phyloP scores from a whole-genome alignment of 2,113 vertebrate genomes.

The Felis catus region F.catus_Fca126_mat1.0 CM031425.1:49226001-49226500 shows the following conservation, averaged over 20 bases:
- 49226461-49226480: neutral
- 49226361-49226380: neutral
- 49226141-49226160: neutral
- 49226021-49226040: slow-evolving; percentile 10
- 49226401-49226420: neutral
- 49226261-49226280: neutral
- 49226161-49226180: neutral
- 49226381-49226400: neutral
- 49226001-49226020: neutral
- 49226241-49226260: neutral
- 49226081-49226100: neutral
- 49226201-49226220: neutral
- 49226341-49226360: neutral
- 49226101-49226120: neutral
- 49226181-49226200: neutral
- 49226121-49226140: neutral
- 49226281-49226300: neutral
- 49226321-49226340: neutral
- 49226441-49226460: too few species aligned
- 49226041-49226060: neutral
- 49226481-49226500: neutral
- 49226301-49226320: neutral
- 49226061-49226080: neutral
- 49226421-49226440: neutral
- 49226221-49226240: neutral